Base-by-base conservation (phyloP, 2,888 invertebrate genomes). In the Epistrophella euchroma region DNA sequence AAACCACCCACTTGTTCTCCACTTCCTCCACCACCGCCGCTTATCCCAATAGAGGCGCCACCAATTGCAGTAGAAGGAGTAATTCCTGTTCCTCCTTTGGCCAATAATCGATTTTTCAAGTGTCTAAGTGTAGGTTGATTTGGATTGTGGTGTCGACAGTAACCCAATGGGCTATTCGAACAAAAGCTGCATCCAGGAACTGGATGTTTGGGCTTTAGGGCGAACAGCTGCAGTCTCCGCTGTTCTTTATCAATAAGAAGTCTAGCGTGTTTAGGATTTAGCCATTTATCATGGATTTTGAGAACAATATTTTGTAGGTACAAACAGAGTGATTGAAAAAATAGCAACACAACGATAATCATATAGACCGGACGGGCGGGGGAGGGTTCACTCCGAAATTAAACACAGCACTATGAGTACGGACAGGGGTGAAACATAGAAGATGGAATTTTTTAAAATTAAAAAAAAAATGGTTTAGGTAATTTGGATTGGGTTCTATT, bases 251-350 rank as follows among this genome's bases (percentile, higher is more conserved):
- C 92, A 88, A 90, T 90, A 50, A 91, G 88, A 78, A 92, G 88
- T 66, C 92, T 91, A 75, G 89, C 90, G 90, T 92, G 91, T 79
- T 89, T 89, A 15, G 91, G 91, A 88, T 92, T 92, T 84, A 92
- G 90, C 91, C 92, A 92, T 90, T 91, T 90, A 89, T 92, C 91
- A 88, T 92, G 91, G 88, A 92, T 89, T 88, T 89, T 89, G 87
- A 92, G 89, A 78, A 92, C 91, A 80, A 92, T 90, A 62, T 91
- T 91, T 90, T 92, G 92, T 83, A 92, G 91, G 88, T 91, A 92
- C 84, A 91, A 90, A 89, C 92, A 92, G 89, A 92, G 90, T 89
- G 92, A 92, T 91, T 91, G 91, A 78, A 92, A 91, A 88, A 92
- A 90, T 88, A 92, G 88, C 81, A 92, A 88, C 89, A 92, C 88